Conservation (phyloP, 1,140 invertebrate genomes). For the Centruroides sculpturatus region DNA sequence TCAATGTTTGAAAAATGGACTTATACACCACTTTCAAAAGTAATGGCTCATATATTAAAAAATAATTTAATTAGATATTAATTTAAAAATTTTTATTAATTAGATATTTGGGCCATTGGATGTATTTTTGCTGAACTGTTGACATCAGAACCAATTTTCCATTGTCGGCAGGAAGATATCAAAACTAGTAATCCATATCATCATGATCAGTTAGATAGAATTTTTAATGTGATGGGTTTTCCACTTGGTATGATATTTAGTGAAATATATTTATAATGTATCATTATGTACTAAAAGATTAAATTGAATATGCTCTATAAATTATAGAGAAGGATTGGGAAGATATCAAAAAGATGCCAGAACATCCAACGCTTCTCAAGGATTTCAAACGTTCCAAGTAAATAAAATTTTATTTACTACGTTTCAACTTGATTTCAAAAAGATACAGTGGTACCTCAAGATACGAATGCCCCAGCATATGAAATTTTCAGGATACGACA, state of each 20-base stretch:
- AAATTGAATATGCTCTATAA: neutral
- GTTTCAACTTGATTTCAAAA: too few relatives aligned
- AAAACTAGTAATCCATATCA: conserved; percentile 99
- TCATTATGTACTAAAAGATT: neutral
- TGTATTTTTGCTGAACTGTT: conserved; percentile 97
- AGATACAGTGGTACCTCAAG: too few relatives aligned
- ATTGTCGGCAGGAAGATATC: conserved; percentile 98
- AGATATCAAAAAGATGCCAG: conserved; percentile 99
- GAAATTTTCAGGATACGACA: too few relatives aligned
- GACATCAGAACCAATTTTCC: conserved; percentile 98
- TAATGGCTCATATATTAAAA: too few relatives aligned
- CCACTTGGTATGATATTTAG: conserved; percentile 42
- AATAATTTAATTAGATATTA: neutral
- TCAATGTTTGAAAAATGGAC: too few relatives aligned
- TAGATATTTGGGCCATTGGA: conserved; percentile 99
- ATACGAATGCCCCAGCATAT: too few relatives aligned
- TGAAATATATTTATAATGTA: too few relatives aligned
- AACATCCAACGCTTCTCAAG: conserved; percentile 87
- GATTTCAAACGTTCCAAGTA: conserved; percentile 95
- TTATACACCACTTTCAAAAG: too few relatives aligned
- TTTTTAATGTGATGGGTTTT: conserved; percentile 99
- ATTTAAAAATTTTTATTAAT: conserved; percentile 20
- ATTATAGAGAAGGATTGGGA: conserved; percentile 91
- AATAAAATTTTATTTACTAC: conserved; percentile 22
- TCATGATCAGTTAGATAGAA: conserved; percentile 96